Evolutionary conservation across 30 jellyfish, hydroid and myxozoan species (phyloP).

Genomic region (Hydractinia symbiolongicarpus): DNA sequence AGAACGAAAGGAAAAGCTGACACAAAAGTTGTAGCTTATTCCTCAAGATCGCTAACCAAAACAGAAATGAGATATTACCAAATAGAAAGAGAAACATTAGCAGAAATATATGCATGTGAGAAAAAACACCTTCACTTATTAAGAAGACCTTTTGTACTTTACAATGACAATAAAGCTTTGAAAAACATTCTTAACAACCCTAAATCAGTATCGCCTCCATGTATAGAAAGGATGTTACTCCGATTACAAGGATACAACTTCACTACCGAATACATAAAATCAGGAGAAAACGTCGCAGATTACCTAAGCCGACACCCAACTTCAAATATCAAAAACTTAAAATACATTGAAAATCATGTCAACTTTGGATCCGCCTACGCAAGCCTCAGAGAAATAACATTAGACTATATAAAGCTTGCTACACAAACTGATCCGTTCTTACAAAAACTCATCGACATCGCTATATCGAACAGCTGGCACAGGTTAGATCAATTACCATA

Average conservation of each 20-base stretch:
- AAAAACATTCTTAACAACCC: constrained; percentile 13
- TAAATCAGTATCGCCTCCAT: constrained; percentile 18
- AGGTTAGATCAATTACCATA: not conserved
- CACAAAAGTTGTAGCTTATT: constrained; percentile 2
- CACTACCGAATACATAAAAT: not conserved
- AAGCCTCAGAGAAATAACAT: constrained; percentile 12
- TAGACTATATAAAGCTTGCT: not conserved
- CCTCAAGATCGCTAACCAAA: constrained; percentile 15
- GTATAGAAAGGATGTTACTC: constrained; percentile 23
- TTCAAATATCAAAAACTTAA: not conserved
- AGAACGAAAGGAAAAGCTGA: not conserved
- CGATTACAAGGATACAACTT: constrained; percentile 25
- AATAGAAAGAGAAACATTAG: constrained; percentile 19
- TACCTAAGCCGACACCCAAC: constrained; percentile 20
- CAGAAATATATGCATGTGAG: constrained; percentile 6
- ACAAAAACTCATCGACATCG: not conserved
- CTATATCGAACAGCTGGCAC: constrained; percentile 5
- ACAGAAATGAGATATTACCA: constrained; percentile 15
- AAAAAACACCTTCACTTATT: not conserved
- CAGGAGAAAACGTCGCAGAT: not conserved
- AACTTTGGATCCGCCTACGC: constrained; percentile 13
- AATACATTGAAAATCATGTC: constrained; percentile 17
- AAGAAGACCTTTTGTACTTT: constrained; percentile 1
- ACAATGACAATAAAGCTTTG: constrained; percentile 16
- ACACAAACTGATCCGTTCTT: constrained; percentile 14